Evolutionary conservation across 2,888 invertebrate genomes (phyloP).

Genomic region (Agrochola macilenta): DNA sequence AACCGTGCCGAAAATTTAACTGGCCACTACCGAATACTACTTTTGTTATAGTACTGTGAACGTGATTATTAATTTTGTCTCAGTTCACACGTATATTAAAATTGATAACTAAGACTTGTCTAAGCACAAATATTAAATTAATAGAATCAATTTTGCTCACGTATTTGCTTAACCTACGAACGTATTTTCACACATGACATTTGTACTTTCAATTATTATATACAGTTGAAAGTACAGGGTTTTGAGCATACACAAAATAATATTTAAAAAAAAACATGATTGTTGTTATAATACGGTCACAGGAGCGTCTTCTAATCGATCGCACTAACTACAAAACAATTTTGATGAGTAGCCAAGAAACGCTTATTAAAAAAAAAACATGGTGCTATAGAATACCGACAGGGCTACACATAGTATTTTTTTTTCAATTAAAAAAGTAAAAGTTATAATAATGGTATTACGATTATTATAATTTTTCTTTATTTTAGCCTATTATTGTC

Average conservation of each 20-base stretch:
- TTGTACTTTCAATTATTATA: no score
- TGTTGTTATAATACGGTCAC: no score
- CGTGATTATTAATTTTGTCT: conserved; percentile 7
- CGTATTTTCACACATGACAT: neutral
- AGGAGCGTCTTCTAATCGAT: no score
- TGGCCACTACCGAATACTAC: conserved; percentile 17
- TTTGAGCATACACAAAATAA: neutral
- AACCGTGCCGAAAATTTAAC: conserved; percentile 37
- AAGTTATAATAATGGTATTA: neutral
- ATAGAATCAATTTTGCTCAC: neutral
- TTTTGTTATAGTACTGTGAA: neutral
- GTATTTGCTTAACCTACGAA: neutral
- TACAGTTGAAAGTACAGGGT: neutral
- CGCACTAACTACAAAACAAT: neutral
- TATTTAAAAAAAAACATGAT: neutral
- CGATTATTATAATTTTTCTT: no score
- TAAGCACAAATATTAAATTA: neutral
- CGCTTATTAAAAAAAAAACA: neutral
- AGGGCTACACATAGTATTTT: neutral
- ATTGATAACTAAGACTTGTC: neutral
- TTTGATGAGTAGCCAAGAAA: no score
- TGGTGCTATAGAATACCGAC: neutral
- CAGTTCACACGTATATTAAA: neutral
- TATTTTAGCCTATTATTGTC: neutral
- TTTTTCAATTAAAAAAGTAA: neutral